phyloP scores from a whole-genome alignment of 2,797 vertebrate genomes.

The Acrossocheilus fasciatus region DNA sequence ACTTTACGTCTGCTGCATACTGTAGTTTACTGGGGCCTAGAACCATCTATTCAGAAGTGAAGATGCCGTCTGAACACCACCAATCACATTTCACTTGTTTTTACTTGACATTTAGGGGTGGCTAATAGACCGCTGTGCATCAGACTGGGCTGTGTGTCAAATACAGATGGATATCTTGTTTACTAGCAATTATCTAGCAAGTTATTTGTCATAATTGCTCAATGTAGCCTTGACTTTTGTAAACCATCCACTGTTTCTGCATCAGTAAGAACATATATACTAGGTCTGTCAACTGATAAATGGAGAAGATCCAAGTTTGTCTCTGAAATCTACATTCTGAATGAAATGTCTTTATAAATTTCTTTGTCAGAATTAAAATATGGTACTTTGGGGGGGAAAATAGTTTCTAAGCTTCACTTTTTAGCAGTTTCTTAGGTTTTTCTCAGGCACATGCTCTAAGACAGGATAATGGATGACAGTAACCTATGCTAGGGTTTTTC shows the following conservation, averaged over 20 bases:
- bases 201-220: slow-evolving; percentile 8
- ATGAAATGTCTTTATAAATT: not conserved
- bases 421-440: slow-evolving; percentile 5
- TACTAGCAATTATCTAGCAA: slow-evolving; percentile 14
- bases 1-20: not conserved
- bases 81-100: not conserved
- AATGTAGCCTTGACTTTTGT: not conserved
- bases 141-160: slow-evolving; percentile 1
- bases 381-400: not conserved
- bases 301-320: not conserved
- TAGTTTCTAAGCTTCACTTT: not conserved
- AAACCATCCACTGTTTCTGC: not conserved
- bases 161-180: slow-evolving; percentile 2
- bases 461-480: not conserved
- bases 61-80: not conserved
- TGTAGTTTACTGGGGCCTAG: not conserved
- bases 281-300: not conserved
- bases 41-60: not conserved
- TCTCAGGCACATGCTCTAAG: not conserved
- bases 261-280: not conserved
- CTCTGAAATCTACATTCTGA: not conserved
- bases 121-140: not conserved
- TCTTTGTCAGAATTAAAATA: not conserved
- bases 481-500: not conserved
- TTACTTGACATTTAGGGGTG: slow-evolving; percentile 17